Percentiles rank a stretch among this genome's conserved stretches.
Evolutionary conservation across 2,113 vertebrate genomes (phyloP).

Genomic region (Typhlomys cinereus): DNA sequence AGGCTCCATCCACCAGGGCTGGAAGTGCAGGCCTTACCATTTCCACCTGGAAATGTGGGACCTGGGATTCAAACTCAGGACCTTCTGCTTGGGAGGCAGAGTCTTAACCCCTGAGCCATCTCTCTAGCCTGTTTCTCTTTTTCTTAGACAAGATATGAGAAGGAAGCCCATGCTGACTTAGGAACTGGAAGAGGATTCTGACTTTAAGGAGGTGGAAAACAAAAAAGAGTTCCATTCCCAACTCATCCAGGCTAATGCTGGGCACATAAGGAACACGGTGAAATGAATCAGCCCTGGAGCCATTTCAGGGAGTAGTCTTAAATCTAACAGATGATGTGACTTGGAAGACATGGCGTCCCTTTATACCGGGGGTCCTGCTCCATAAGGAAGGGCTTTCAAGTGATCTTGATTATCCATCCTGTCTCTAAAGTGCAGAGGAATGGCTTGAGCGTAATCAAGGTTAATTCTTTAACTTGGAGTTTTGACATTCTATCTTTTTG

Average conservation of each 20-base stretch:
- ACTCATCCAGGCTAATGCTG: neutral
- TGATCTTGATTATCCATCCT: neutral
- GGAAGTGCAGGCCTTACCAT: too few relatives aligned
- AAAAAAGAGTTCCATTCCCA: neutral
- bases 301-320: neutral
- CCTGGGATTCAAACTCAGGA: too few relatives aligned
- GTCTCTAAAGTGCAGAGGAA: neutral
- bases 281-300: neutral
- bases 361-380: neutral
- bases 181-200: neutral
- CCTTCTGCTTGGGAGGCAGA: too few relatives aligned
- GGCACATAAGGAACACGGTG: neutral
- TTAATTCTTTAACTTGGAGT: constrained; percentile 30
- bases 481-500: neutral
- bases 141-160: too few relatives aligned
- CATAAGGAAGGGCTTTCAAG: constrained; percentile 19
- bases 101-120: too few relatives aligned
- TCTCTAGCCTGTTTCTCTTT: too few relatives aligned
- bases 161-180: constrained; percentile 35
- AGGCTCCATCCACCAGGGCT: too few relatives aligned
- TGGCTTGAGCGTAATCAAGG: neutral
- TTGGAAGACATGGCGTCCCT: neutral
- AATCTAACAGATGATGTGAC: neutral
- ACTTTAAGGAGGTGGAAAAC: neutral
- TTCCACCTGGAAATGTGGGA: too few relatives aligned